phyloP scores from a whole-genome alignment of 2,113 vertebrate genomes.

The Salvelinus fontinalis region DNA sequence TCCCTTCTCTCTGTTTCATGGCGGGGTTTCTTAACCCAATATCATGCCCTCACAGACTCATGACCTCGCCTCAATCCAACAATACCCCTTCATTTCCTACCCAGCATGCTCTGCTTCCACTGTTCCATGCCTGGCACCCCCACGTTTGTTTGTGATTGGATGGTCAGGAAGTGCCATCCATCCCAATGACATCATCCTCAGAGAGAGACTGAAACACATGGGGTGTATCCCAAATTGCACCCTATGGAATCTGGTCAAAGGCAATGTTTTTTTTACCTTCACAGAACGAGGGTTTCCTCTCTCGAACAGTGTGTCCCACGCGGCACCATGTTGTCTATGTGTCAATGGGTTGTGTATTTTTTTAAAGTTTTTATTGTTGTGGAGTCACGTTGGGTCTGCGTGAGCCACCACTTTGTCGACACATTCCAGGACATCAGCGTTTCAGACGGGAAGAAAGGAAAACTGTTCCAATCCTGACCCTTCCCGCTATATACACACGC shows the following conservation, averaged over 20 bases:
- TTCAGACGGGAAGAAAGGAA: not conserved
- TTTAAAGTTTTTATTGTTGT: no score
- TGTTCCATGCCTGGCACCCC: slow-evolving; percentile 36
- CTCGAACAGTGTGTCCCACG: no score
- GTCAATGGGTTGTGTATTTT: no score
- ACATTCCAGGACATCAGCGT: slow-evolving; percentile 56
- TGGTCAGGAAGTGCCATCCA: not conserved
- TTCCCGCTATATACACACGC: not conserved
- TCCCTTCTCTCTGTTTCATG: no score
- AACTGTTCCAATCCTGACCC: not conserved
- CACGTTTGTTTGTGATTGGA: slow-evolving; percentile 40
- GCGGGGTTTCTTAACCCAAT: slow-evolving; percentile 43
- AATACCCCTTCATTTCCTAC: slow-evolving; percentile 65
- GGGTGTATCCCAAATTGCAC: no score
- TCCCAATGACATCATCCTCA: not conserved
- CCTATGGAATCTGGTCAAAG: no score
- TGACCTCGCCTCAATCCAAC: slow-evolving; percentile 45
- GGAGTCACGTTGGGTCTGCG: not conserved
- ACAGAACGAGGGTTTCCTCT: no score
- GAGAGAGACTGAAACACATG: no score
- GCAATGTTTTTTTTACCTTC: no score
- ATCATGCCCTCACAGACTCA: slow-evolving; percentile 50
- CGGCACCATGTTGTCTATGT: no score
- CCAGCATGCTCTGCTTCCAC: slow-evolving; percentile 48
- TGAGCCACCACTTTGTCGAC: slow-evolving; percentile 9